Evolutionary conservation across 1,140 invertebrate genomes (phyloP), one percentile per base, ranked within the genome.

Genomic region (Tetragonula clypearis): DNA sequence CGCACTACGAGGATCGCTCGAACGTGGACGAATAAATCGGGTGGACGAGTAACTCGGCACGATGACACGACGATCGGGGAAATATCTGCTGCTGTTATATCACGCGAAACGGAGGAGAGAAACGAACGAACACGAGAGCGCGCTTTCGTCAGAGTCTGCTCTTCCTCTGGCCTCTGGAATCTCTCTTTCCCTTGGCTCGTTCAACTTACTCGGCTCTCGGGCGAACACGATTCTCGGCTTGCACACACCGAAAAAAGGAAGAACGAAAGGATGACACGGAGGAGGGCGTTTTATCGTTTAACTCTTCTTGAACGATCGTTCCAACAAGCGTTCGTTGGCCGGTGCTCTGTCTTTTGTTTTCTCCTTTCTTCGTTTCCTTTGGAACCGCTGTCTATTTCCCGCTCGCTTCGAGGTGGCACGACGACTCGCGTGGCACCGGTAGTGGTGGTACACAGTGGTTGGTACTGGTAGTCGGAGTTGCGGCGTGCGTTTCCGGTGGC

Each of bases 401-500:
- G 84, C 81, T 79, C 84, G 90, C 83, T 84, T 60, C 77, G 82
- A 69, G 30, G 55, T 71, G 84, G 86, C 77, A 79, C 78, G 71
- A 58, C 60, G 83, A 78, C 76, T 74, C 83, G 41, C 83, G 41
- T 49, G 84, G 41, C 84, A 82, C 72, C 79, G 79, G 79, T 86
- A 72, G 65, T 81, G 8, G 6, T 41, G 30, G 35, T 35, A 85
- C 81, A 80, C 85, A 78, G 41, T 49, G 41, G 6, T 49, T 49
- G 41, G 41, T 49, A 49, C 41, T 49, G 41, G 41, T 49, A 49
- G 41, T 49, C 9, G 6, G 82, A 82, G 85, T 73, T 72, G 35
- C 35, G 84, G 75, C 69, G 88, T 75, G 87, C 41, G 41, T 65
- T 89, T 89, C 87, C 88, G 88, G 87, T 89, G 81, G 81, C 74